Conservation (phyloP, 1,140 invertebrate species). For the Chionoecetes opilio region DNA sequence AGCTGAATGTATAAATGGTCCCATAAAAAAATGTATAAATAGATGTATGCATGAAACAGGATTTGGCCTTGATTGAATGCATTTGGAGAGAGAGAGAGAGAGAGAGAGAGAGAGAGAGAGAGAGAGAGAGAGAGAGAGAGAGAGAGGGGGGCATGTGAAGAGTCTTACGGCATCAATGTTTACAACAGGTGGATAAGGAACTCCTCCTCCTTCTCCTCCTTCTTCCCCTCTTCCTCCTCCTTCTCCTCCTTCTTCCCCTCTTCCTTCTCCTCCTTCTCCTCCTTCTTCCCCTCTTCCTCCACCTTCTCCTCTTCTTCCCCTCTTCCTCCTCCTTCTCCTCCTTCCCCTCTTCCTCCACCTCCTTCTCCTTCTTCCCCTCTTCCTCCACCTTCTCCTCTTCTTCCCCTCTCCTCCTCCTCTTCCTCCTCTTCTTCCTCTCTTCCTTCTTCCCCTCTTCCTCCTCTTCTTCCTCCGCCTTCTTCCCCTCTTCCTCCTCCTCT, state of each 20-base stretch:
- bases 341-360: not conserved
- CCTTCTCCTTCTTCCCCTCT: not conserved
- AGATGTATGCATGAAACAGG: no score
- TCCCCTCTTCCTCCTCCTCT: not conserved
- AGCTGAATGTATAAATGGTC: no score
- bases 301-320: not conserved
- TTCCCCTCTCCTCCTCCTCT: not conserved
- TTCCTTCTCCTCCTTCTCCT: not conserved
- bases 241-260: not conserved
- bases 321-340: not conserved
- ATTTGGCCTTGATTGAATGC: no score
- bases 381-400: not conserved
- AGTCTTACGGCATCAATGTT: no score
- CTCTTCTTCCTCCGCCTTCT: not conserved
- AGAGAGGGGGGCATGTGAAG: no score
- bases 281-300: not conserved
- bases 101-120: no score
- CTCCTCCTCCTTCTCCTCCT: no score
- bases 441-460: not conserved
- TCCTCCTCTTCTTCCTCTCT: not conserved
- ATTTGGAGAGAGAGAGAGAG: no score
- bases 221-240: no score
- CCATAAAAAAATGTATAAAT: no score
- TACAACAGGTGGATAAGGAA: no score
- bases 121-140: no score